These are phyloP conservation scores for Lycopodina hypogea DNA, from an alignment of 37 sponge, comb jelly and placozoan genomes.

Conservation along the genomic window DNA sequence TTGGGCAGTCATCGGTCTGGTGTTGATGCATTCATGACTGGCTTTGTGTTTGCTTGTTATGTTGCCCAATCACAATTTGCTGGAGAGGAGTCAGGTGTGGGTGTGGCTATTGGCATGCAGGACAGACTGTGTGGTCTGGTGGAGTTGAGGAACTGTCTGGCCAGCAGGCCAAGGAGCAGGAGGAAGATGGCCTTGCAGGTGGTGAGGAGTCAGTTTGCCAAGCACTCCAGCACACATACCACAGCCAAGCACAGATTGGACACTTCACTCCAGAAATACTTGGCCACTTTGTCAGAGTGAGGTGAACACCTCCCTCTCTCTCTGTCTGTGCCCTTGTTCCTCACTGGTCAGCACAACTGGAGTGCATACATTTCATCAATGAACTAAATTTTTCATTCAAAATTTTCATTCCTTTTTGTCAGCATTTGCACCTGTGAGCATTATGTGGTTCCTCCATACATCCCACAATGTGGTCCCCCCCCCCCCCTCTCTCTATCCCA, in stretches of 20 bases:
- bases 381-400: too few species aligned
- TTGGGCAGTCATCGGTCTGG: conserved; percentile 80
- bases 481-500: too few species aligned
- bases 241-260: neutral
- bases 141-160: conserved; percentile 44
- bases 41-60: conserved; percentile 48
- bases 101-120: neutral
- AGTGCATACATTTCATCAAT: too few species aligned
- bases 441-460: too few species aligned
- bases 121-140: conserved; percentile 16
- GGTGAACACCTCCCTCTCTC: too few species aligned
- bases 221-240: conserved; percentile 46
- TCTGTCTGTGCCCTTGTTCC: too few species aligned
- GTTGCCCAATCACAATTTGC: neutral
- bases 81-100: neutral
- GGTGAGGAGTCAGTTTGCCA: conserved; percentile 60
- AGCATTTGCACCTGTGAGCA: too few species aligned
- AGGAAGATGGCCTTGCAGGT: conserved; percentile 46
- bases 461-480: too few species aligned
- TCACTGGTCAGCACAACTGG: too few species aligned
- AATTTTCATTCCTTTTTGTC: too few species aligned
- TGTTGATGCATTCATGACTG: conserved; percentile 91
- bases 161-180: conserved; percentile 25
- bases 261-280: too few species aligned
- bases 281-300: too few species aligned